Conservation (phyloP, 2,113 vertebrate genomes). For the Urocitellus parryii region DNA sequence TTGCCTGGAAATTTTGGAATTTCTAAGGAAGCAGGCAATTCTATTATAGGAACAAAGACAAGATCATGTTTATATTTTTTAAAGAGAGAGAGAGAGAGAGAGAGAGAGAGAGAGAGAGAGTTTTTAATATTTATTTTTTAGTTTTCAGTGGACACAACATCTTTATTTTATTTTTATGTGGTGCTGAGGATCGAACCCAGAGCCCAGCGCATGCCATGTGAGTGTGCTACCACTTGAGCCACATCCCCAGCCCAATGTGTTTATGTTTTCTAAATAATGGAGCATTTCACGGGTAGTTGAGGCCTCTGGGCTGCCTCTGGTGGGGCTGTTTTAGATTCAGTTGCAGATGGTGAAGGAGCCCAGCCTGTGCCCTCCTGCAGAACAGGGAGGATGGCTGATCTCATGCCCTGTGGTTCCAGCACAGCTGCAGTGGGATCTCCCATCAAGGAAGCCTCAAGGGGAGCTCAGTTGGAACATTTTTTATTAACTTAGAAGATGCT, state of each 20-base stretch:
- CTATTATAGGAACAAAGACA: neutral
- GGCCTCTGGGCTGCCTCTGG: neutral
- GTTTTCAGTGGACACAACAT: too few relatives aligned
- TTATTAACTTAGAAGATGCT: constrained; percentile 6
- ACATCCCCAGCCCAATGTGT: neutral
- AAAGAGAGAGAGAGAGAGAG: too few relatives aligned
- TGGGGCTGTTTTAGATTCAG: neutral
- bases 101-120: too few relatives aligned
- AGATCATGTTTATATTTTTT: neutral
- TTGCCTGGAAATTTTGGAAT: constrained; percentile 1
- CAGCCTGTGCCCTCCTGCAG: neutral
- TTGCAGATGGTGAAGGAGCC: neutral
- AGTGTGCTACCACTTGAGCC: too few relatives aligned
- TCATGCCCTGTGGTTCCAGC: neutral
- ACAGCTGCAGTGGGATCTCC: neutral
- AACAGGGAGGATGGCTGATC: neutral
- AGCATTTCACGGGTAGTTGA: neutral
- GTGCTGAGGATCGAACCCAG: too few relatives aligned
- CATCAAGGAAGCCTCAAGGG: neutral
- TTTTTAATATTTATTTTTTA: too few relatives aligned
- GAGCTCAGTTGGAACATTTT: constrained; percentile 51
- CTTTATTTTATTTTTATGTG: too few relatives aligned
- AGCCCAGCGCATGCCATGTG: too few relatives aligned
- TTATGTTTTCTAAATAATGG: constrained; percentile 10
- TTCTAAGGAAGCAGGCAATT: neutral